These are phyloP conservation scores for Characodon lateralis DNA, from an alignment of 2,797 vertebrate species.

Conservation along the genomic window DNA sequence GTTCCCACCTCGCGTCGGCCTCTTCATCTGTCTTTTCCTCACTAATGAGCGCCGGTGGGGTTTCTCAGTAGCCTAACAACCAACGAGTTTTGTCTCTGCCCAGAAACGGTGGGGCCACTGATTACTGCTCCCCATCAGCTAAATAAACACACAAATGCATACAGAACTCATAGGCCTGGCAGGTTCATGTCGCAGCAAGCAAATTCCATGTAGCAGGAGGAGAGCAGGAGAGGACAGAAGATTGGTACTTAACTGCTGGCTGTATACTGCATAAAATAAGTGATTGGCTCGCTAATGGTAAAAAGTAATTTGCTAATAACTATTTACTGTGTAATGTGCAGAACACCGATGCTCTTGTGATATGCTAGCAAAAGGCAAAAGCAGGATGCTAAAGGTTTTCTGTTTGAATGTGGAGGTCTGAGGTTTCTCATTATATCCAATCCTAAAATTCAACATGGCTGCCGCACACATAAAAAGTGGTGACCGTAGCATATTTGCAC, in stretches of 20 bases:
- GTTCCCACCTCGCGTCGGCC: slow-evolving; percentile 33
- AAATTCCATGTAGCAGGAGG: slow-evolving; percentile 31
- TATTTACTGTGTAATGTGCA: background rate
- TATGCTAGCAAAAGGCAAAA: background rate
- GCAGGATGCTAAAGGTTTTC: too few relatives aligned
- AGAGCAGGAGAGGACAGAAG: background rate
- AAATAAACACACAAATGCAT: slow-evolving; percentile 58
- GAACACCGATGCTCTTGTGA: background rate
- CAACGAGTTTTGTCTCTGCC: slow-evolving; percentile 59
- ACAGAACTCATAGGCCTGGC: slow-evolving; percentile 34
- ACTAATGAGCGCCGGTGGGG: slow-evolving; percentile 78
- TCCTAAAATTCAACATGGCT: too few relatives aligned
- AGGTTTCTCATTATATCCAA: too few relatives aligned
- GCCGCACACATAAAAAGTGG: too few relatives aligned
- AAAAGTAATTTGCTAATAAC: background rate
- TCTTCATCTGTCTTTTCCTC: slow-evolving; percentile 47
- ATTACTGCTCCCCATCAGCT: slow-evolving; percentile 59
- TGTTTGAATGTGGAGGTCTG: too few relatives aligned
- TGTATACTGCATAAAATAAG: background rate
- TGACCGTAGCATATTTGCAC: too few relatives aligned
- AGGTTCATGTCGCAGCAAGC: slow-evolving; percentile 14
- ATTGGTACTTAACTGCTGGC: background rate
- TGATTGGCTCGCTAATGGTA: background rate
- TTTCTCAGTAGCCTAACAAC: slow-evolving; percentile 71
- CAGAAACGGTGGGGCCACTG: slow-evolving; percentile 51